A percentile compares a stretch with the other conserved stretches of the same genome.
These are phyloP conservation scores for Trachemys scripta DNA, from an alignment of 2,113 vertebrate species.

Conservation along the genomic window DNA sequence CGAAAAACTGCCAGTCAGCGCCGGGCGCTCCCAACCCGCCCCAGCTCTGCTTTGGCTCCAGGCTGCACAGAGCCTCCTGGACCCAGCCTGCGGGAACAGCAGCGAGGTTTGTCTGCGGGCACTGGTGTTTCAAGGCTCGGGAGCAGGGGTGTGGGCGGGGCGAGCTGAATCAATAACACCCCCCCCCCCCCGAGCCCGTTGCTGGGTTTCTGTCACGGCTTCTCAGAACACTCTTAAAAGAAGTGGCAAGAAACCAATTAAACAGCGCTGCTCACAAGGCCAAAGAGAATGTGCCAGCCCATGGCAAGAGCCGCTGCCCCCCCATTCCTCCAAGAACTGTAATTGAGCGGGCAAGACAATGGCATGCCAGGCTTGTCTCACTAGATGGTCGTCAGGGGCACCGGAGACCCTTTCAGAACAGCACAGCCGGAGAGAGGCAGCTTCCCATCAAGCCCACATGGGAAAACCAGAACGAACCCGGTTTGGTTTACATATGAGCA, in stretches of 20 bases:
- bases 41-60: neutral
- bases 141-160: accelerated
- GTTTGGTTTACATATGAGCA: neutral
- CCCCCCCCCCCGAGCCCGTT: neutral
- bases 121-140: neutral
- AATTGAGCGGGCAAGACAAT: neutral
- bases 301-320: conserved; percentile 21
- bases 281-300: neutral
- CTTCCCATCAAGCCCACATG: neutral
- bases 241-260: neutral
- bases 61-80: neutral
- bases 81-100: accelerated
- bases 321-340: neutral
- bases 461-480: neutral
- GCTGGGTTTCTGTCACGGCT: neutral
- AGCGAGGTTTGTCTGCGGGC: accelerated
- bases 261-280: conserved; percentile 29
- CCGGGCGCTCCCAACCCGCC: neutral
- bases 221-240: conserved; percentile 55
- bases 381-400: accelerated
- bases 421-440: neutral
- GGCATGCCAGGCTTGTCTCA: conserved; percentile 50
- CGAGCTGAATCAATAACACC: neutral
- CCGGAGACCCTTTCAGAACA: neutral
- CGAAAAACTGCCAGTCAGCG: conserved; percentile 31